Base-by-base conservation (phyloP, 2,888 invertebrate species). In the Hyppa rectilinea region DNA sequence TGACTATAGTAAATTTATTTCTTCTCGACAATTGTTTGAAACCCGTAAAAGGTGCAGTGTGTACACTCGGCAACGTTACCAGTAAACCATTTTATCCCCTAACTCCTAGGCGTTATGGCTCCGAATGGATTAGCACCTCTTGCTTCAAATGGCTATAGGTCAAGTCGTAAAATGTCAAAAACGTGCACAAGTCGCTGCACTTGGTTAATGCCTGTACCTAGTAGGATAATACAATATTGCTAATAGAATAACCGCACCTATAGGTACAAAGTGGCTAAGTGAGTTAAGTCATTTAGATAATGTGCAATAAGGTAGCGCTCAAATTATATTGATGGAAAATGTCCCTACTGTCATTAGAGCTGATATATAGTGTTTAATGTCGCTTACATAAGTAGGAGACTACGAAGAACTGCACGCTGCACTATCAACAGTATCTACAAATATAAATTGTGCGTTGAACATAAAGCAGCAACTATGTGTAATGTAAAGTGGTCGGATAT, bases 91-190 rank as follows among this genome's bases (percentile, higher is more conserved):
- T 81, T 62, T 65, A 53, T 36, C 20, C 52, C 36, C 43, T 78
- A 50, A 81, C 31, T 45, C n/a, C 26, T 34, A 64, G 34, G 49
- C 56, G 55, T 26, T 75, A 75, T 20, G 66, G 72, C 64, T 71
- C 23, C 23, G 59, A 69, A 71, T 81, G 55, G 58, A 40, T 56
- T 62, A 64, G 58, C 70, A 65, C 56, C 53, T 56, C 45, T 67
- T 23, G 7, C 29, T 61, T 71, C 31, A 53, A 71, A 78, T 71
- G 65, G 31, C 60, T 72, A 65, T 74, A 82, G 84, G 85, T 83
- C 84, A 82, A 58, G 70, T 77, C 71, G 80, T 84, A 76, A 77
- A 83, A 84, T 83, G 82, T 82, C 82, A 84, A 82, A 82, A 82
- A 72, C 85, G 82, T 83, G 85, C 72, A 66, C 65, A 68, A 74